phyloP scores from a whole-genome alignment of 2,797 vertebrate genomes.

The Diceros bicornis region DNA sequence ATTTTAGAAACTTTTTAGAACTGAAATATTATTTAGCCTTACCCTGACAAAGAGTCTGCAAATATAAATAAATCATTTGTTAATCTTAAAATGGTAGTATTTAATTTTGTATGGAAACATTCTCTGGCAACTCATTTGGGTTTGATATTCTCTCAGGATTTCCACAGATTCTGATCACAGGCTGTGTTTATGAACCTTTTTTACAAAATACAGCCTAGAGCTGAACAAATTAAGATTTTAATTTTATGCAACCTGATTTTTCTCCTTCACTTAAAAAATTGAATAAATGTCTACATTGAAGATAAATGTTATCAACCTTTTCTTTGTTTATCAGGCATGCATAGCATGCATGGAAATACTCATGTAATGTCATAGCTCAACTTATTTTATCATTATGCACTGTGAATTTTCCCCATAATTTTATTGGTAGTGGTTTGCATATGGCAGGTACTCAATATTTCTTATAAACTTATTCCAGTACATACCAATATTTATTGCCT shows the following conservation, averaged over 20 bases:
- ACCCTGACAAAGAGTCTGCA: not conserved
- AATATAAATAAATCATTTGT: constrained; percentile 64
- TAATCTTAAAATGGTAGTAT: not conserved
- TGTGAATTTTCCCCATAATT: constrained; percentile 30
- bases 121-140: constrained; percentile 39
- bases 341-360: not conserved
- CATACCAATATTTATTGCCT: not conserved
- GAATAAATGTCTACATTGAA: constrained; percentile 4
- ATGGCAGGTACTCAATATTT: not conserved
- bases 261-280: constrained; percentile 59
- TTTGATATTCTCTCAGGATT: constrained; percentile 49
- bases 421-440: constrained; percentile 15
- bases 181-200: not conserved
- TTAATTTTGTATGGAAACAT: constrained; percentile 25
- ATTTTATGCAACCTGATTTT: constrained; percentile 65
- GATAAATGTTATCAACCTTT: not conserved
- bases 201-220: constrained; percentile 32
- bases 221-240: constrained; percentile 69
- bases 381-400: not conserved
- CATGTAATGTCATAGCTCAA: not conserved
- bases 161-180: not conserved
- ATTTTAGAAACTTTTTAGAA: constrained; percentile 39
- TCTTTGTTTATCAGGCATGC: constrained; percentile 15
- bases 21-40: constrained; percentile 23
- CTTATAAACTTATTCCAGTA: not conserved